phyloP scores from a whole-genome alignment of 2,797 vertebrate species.

The Hydrolagus colliei region DNA sequence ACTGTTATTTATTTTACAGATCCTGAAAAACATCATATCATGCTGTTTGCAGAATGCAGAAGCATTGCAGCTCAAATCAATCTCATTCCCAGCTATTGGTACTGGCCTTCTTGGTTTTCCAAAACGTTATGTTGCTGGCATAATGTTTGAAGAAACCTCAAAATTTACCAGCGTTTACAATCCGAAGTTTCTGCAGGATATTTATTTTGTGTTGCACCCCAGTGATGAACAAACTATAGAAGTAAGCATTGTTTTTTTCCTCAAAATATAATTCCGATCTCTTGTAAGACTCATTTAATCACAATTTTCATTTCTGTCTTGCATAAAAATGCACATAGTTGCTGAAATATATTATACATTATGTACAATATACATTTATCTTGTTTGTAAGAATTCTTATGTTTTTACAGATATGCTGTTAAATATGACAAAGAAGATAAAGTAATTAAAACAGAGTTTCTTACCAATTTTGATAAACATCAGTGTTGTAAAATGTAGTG shows the following conservation, averaged over 20 bases:
- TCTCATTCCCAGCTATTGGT: slow-evolving; percentile 77
- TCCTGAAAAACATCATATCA: slow-evolving; percentile 51
- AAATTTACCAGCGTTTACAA: slow-evolving; percentile 48
- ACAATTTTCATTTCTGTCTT: no score
- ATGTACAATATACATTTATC: no score
- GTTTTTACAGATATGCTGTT: no score
- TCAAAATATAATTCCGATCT: no score
- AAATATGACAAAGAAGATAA: no score
- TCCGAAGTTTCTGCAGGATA: slow-evolving; percentile 51
- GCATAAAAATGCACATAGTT: no score
- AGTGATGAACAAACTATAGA: slow-evolving; percentile 55
- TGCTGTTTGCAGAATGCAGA: slow-evolving; percentile 62
- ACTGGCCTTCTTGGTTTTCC: slow-evolving; percentile 75
- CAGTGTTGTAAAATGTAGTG: no score
- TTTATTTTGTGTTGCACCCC: slow-evolving; percentile 63
- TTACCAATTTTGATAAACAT: no score
- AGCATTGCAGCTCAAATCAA: slow-evolving; percentile 46
- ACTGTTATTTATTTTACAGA: slow-evolving; percentile 46
- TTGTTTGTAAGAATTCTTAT: no score
- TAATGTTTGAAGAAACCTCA: slow-evolving; percentile 61
- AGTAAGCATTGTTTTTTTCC: slow-evolving; percentile 48
- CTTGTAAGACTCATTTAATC: no score
- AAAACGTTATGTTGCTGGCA: slow-evolving; percentile 51
- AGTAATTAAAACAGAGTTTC: no score
- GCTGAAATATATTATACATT: no score